Conservation (phyloP, 2,113 vertebrate genomes). For the Sinocyclocheilus grahami region DNA sequence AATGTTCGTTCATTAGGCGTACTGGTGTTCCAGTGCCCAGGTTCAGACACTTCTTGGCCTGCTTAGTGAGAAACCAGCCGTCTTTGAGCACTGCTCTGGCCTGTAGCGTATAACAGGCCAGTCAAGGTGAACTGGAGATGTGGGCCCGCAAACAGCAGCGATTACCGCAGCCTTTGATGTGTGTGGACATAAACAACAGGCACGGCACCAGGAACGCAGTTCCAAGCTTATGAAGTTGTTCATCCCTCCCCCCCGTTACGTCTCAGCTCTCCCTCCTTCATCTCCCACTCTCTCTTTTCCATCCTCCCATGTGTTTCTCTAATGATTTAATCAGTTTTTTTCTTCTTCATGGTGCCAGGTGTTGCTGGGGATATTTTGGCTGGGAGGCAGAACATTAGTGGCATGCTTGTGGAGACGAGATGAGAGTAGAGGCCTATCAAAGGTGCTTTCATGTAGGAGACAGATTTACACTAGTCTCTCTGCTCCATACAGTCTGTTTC, state of each 20-base stretch:
- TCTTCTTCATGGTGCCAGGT: conserved; percentile 64
- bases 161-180: conserved; percentile 59
- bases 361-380: conserved; percentile 64
- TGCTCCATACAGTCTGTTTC: conserved; percentile 30
- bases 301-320: conserved; percentile 54
- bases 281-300: conserved; percentile 54
- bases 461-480: conserved; percentile 38
- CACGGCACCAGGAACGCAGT: conserved; percentile 16
- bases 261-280: not conserved
- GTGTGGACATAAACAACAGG: conserved; percentile 36
- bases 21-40: conserved; percentile 52
- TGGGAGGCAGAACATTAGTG: conserved; percentile 59
- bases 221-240: conserved; percentile 54
- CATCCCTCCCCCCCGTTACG: conserved; percentile 31
- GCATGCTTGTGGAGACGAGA: conserved; percentile 48
- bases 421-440: conserved; percentile 48
- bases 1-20: conserved; percentile 63
- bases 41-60: not conserved
- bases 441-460: conserved; percentile 42
- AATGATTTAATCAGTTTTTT: conserved; percentile 66
- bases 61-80: not conserved
- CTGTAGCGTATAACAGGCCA: conserved; percentile 49
- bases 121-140: conserved; percentile 53
- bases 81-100: not conserved
- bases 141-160: conserved; percentile 58